These are phyloP conservation scores for Pseudomyrmex gracilis DNA, from an alignment of 1,140 invertebrate species.

Conservation along the genomic window DNA sequence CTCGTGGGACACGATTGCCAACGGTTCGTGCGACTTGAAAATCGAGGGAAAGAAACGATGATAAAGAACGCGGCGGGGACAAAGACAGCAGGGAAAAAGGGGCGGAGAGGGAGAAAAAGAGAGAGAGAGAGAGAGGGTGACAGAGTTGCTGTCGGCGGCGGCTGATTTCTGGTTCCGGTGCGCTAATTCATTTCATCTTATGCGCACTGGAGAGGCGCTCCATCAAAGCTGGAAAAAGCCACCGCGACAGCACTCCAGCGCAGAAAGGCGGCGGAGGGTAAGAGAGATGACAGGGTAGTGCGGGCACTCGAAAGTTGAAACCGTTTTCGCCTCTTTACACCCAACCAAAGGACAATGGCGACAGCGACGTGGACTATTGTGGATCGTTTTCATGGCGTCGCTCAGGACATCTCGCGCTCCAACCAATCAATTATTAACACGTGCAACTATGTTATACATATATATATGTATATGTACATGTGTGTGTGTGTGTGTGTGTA, in stretches of 20 bases:
- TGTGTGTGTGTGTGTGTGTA: too few species aligned
- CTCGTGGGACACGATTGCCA: constrained; percentile 48
- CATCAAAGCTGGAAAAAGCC: constrained; percentile 82
- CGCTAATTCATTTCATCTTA: constrained; percentile 84
- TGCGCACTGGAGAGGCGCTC: constrained; percentile 83
- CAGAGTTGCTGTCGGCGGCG: neutral
- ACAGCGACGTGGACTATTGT: constrained; percentile 74
- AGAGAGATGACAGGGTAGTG: constrained; percentile 61
- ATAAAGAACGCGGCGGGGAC: constrained; percentile 21
- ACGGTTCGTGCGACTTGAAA: constrained; percentile 62
- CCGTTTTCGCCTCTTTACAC: constrained; percentile 76
- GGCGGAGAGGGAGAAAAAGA: constrained; percentile 1
- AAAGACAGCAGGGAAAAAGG: neutral
- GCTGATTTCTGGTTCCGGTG: constrained; percentile 68
- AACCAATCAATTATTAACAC: constrained; percentile 27
- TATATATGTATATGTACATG: too few species aligned
- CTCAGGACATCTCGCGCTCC: neutral
- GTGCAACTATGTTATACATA: neutral
- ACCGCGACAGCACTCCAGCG: constrained; percentile 77
- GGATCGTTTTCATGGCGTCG: constrained; percentile 66
- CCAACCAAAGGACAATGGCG: constrained; percentile 57
- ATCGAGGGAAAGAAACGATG: constrained; percentile 32
- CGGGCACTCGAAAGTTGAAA: constrained; percentile 81
- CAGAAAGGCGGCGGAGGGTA: constrained; percentile 51
- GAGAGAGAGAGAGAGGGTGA: neutral